Evolutionary conservation across 2,888 invertebrate genomes (phyloP).

Genomic region (Pseudococcus longispinus): DNA sequence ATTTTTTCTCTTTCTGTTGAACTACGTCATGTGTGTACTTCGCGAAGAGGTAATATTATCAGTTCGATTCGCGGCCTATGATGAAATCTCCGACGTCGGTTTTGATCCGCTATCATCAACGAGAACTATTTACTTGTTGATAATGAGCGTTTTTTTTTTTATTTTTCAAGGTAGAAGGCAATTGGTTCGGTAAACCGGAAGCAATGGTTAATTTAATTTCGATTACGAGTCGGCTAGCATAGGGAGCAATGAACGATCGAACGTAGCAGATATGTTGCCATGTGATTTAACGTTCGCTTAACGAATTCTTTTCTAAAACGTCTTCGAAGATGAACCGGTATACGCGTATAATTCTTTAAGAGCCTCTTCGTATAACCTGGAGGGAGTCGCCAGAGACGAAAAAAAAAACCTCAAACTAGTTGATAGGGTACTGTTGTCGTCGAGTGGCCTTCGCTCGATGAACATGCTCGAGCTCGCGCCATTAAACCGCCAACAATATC

Average conservation of each 20-base stretch:
- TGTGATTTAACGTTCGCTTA: conserved; percentile 52
- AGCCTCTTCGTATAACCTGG: neutral
- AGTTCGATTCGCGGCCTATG: neutral
- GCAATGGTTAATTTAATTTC: conserved; percentile 28
- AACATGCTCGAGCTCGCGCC: conserved; percentile 51
- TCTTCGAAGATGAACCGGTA: conserved; percentile 43
- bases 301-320: conserved; percentile 29
- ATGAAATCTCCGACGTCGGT: neutral
- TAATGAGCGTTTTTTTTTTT: neutral
- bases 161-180: conserved; percentile 25
- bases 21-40: neutral
- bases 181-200: conserved; percentile 20
- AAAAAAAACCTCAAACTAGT: conserved; percentile 28
- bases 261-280: conserved; percentile 44
- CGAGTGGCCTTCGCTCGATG: conserved; percentile 51
- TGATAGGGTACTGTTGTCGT: conserved; percentile 46
- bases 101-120: neutral
- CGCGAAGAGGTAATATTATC: neutral
- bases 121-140: neutral
- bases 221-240: conserved; percentile 11
- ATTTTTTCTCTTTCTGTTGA: neutral
- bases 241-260: conserved; percentile 53
- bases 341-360: neutral
- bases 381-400: conserved; percentile 7
- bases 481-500: conserved; percentile 14